Evolutionary conservation across 2,888 invertebrate species (phyloP).

Genomic region (Odontomyia ornata): DNA sequence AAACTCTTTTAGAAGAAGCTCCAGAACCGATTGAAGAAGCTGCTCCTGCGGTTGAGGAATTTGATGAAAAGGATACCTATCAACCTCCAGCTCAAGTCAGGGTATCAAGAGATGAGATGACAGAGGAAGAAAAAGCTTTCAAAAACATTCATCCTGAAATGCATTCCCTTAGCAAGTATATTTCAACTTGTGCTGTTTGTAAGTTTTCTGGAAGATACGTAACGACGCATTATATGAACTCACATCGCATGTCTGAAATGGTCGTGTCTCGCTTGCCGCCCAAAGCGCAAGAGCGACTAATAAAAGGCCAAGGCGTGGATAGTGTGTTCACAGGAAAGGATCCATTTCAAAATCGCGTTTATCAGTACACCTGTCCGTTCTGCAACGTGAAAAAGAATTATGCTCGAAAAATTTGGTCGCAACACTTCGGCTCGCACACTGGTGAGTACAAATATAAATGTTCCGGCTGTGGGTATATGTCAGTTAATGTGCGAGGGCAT

Average conservation of each 20-base stretch:
- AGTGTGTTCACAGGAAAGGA: slow-evolving; percentile 19
- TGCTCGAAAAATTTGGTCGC: slow-evolving; percentile 62
- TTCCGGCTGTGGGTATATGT: slow-evolving; percentile 65
- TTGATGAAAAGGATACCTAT: background rate
- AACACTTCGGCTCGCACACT: slow-evolving; percentile 79
- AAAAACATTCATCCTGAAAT: slow-evolving; percentile 55
- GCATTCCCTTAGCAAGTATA: slow-evolving; percentile 56
- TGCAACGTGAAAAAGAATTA: slow-evolving; percentile 55
- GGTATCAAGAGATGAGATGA: background rate
- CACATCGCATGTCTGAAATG: slow-evolving; percentile 72
- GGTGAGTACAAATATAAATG: slow-evolving; percentile 80
- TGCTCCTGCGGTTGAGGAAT: background rate
- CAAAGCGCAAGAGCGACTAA: background rate
- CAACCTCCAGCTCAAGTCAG: background rate
- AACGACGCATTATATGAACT: slow-evolving; percentile 71
- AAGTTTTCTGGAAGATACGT: slow-evolving; percentile 56
- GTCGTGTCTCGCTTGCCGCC: slow-evolving; percentile 70
- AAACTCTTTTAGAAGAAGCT: background rate
- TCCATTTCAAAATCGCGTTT: slow-evolving; percentile 24
- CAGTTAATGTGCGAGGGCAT: slow-evolving; percentile 27
- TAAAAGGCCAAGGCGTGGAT: background rate
- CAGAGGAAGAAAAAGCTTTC: slow-evolving; percentile 12
- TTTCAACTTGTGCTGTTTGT: slow-evolving; percentile 56
- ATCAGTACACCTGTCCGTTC: slow-evolving; percentile 57
- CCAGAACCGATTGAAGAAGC: background rate